A percentile compares a stretch with the other conserved stretches of the same genome.
phyloP scores from a whole-genome alignment of 2,888 invertebrate species.

The Helobdella robusta region DNA sequence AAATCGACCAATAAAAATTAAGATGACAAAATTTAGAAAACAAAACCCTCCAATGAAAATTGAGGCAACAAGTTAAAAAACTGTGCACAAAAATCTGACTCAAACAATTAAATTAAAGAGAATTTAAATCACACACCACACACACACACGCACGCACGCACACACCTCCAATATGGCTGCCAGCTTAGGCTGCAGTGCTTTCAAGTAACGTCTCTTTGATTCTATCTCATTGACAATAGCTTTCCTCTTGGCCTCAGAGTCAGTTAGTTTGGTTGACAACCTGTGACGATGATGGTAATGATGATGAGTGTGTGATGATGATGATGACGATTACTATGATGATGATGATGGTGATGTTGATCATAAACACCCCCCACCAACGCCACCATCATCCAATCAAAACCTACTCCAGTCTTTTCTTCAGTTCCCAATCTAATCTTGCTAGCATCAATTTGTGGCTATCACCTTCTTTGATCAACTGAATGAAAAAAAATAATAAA shows the following conservation, averaged over 20 bases:
- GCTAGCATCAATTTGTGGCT: constrained; percentile 73
- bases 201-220: constrained; percentile 65
- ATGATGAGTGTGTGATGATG: not conserved
- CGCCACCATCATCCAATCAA: no score
- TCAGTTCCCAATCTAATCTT: constrained; percentile 80
- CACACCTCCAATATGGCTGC: constrained; percentile 59
- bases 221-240: constrained; percentile 66
- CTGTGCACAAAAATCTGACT: no score
- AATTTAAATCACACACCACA: no score
- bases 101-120: no score
- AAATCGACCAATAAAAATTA: no score
- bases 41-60: no score
- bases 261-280: not conserved
- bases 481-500: not conserved
- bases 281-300: not conserved
- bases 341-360: no score
- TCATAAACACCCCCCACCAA: no score
- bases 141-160: not conserved
- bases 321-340: no score
- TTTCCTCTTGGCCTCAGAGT: constrained; percentile 49
- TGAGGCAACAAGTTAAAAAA: no score
- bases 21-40: no score
- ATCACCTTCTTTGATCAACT: constrained; percentile 52
- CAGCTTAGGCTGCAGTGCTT: constrained; percentile 71
- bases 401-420: constrained; percentile 66